phyloP scores from a whole-genome alignment of 2,888 invertebrate species.

The Eristalis intricaria region DNA sequence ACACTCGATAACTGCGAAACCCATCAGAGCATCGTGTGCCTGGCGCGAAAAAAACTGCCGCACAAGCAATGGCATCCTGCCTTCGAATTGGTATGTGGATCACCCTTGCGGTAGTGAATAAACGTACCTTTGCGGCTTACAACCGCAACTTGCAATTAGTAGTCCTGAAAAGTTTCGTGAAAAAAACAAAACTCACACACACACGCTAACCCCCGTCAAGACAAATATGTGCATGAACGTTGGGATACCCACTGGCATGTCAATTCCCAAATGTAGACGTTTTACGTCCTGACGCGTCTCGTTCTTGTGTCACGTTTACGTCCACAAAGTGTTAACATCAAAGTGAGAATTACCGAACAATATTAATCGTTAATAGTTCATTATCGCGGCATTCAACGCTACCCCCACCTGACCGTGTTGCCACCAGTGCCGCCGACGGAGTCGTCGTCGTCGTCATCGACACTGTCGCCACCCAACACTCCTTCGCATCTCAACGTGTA shows the following conservation, averaged over 20 bases:
- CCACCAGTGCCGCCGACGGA: slow-evolving; percentile 55
- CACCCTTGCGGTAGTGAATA: slow-evolving; percentile 49
- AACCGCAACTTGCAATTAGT: slow-evolving; percentile 52
- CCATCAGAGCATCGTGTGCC: background rate
- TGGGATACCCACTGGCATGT: slow-evolving; percentile 7
- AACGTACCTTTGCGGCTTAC: slow-evolving; percentile 31
- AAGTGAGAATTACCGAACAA: slow-evolving; percentile 74
- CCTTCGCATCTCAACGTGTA: background rate
- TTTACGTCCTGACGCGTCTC: background rate
- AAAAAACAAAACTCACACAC: background rate
- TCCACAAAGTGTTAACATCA: slow-evolving; percentile 73
- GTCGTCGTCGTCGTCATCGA: slow-evolving; percentile 43
- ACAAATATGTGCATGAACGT: background rate
- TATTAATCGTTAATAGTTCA: slow-evolving; percentile 74
- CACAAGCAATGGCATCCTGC: slow-evolving; percentile 24
- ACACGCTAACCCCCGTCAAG: slow-evolving; percentile 15
- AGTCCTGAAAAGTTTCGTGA: slow-evolving; percentile 23
- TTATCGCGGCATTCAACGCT: slow-evolving; percentile 67
- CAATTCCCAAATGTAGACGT: slow-evolving; percentile 7
- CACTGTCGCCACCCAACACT: slow-evolving; percentile 30
- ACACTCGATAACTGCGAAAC: background rate
- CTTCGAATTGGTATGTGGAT: slow-evolving; percentile 50
- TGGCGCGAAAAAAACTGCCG: slow-evolving; percentile 7
- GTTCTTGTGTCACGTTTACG: background rate
- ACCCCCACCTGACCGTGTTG: slow-evolving; percentile 27